Base-by-base conservation (phyloP, 37 sponge, comb jelly and placozoan species). In the Tethya wilhelma region DNA sequence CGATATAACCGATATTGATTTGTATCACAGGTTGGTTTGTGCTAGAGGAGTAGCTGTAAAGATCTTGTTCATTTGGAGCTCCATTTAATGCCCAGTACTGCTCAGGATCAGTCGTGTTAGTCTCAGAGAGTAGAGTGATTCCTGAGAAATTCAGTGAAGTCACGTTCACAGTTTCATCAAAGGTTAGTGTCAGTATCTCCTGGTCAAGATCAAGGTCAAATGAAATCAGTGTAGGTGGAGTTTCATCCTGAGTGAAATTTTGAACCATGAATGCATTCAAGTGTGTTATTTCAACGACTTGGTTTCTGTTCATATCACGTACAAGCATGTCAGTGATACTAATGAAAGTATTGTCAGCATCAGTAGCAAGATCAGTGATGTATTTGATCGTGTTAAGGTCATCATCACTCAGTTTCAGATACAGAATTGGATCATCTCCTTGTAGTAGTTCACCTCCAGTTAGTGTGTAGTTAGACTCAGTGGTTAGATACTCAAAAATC, bases 111-210 rank as follows among this genome's bases (percentile, higher is more conserved):
- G 69, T 25, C 32, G 72, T 49, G 2, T 28, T 26, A 5, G 39
- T 71, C 0, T 62, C 38, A 44, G 94, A 94, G 9, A 84, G 55
- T 1, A 96, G 77, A 22, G 88, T 86, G 19, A 96, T 42, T 36
- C 43, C 81, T 1, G 71, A 43, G 25, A 92, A 70, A 41, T 78
- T 58, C 0, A 93, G 77, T 9, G 91, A 90, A 4, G 79, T 44
- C 40, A 80, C 83, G 59, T 96, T 93, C 23, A 96, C 96, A 31
- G 93, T 84, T 59, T 96, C 96, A 69, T 87, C 88, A 71, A 96
- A 96, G 8, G 77, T 85, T 32, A 96, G 83, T 9, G 44, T 57
- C 38, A 96, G 60, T 46, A 57, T 25, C 8, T 86, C 77, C 25
- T 58, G 0, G 58, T 93, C 69, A n/a, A 95, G 49, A 71, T 95